phyloP scores from a whole-genome alignment of 2,113 vertebrate genomes.

The Spheniscus mendiculus region DNA sequence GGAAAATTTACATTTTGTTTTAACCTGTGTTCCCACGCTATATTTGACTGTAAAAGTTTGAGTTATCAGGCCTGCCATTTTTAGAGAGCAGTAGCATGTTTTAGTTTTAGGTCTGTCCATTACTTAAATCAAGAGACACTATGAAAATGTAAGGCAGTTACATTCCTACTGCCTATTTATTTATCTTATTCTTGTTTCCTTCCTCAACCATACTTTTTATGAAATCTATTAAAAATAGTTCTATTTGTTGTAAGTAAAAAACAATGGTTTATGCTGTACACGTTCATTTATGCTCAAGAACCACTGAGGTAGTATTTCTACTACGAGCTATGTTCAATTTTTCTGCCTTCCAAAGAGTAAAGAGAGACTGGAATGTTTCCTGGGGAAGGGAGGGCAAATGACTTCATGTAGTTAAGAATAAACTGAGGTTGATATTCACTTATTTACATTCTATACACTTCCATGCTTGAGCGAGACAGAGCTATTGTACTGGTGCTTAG shows the following conservation, averaged over 20 bases:
- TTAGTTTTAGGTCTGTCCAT: background rate
- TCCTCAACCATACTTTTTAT: background rate
- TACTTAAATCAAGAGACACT: background rate
- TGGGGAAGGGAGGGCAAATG: background rate
- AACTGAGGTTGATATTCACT: background rate
- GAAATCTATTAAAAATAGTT: background rate
- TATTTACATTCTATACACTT: rapidly evolving
- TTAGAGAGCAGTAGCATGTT: background rate
- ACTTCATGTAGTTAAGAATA: background rate
- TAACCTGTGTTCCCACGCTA: background rate
- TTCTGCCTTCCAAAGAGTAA: background rate
- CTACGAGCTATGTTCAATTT: background rate
- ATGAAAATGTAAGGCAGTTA: background rate
- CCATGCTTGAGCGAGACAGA: background rate
- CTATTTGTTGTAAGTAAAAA: background rate
- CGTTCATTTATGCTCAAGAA: background rate
- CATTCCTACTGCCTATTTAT: background rate
- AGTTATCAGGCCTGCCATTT: background rate
- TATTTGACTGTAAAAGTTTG: background rate
- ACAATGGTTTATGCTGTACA: background rate
- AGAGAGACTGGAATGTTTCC: background rate
- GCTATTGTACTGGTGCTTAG: background rate
- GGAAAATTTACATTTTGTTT: background rate
- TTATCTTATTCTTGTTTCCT: background rate
- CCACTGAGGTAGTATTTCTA: background rate